These are phyloP conservation scores for Reinhardtius hippoglossoides DNA, from an alignment of 2,113 vertebrate genomes.

Conservation along the genomic window DNA sequence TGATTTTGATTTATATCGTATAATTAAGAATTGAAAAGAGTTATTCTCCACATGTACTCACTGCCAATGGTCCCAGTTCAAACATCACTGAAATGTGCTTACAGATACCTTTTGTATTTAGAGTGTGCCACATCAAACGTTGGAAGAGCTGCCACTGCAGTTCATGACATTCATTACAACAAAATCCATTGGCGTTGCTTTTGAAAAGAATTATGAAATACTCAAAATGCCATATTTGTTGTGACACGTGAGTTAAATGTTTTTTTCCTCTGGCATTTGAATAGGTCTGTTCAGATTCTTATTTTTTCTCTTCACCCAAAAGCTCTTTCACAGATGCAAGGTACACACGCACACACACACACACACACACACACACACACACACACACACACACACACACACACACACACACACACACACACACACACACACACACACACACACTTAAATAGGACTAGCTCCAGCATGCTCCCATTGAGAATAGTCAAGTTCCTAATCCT, in stretches of 20 bases:
- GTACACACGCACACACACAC: constrained; percentile 40
- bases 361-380: constrained; percentile 9
- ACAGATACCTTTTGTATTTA: background rate
- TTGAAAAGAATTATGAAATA: constrained; percentile 30
- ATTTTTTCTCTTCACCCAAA: constrained; percentile 41
- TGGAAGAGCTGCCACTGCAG: constrained; percentile 1
- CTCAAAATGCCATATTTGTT: constrained; percentile 41
- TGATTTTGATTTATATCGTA: background rate
- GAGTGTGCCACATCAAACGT: constrained; percentile 12
- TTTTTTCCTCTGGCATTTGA: constrained; percentile 39
- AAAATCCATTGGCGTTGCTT: constrained; percentile 7
- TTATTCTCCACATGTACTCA: background rate
- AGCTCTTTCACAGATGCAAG: constrained; percentile 53
- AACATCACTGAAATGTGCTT: background rate
- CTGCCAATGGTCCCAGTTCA: background rate
- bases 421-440: constrained; percentile 4
- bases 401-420: too few species aligned
- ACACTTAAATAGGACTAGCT: constrained; percentile 66
- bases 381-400: constrained; percentile 20
- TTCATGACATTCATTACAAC: constrained; percentile 18
- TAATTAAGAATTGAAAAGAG: background rate
- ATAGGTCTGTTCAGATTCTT: constrained; percentile 38
- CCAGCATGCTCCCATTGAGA: constrained; percentile 75
- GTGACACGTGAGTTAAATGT: constrained; percentile 47
- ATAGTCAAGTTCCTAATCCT: constrained; percentile 74